Conservation (phyloP, 2,888 invertebrate species). For the Ectemnius lituratus region DNA sequence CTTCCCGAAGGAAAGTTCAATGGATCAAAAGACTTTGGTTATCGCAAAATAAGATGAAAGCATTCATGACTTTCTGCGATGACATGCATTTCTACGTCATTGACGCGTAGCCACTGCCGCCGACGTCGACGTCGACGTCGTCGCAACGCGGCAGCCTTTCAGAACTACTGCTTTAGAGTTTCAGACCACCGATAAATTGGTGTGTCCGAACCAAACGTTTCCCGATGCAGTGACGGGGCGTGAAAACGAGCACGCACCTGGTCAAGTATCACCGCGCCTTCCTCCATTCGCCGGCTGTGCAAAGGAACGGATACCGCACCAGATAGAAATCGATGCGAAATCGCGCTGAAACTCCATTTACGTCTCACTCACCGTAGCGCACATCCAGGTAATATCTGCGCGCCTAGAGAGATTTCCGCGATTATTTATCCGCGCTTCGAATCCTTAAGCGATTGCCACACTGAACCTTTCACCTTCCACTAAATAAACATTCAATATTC, state of each 20-base stretch:
- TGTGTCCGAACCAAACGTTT: not conserved
- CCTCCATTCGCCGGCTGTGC: not conserved
- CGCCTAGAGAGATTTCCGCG: slow-evolving; percentile 57
- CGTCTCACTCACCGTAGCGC: slow-evolving; percentile 62
- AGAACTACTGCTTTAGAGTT: not conserved
- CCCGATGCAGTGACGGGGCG: slow-evolving; percentile 3
- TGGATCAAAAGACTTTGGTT: no score
- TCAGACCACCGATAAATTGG: slow-evolving; percentile 2
- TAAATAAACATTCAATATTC: not conserved
- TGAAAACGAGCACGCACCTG: slow-evolving; percentile 7
- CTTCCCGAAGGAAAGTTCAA: no score
- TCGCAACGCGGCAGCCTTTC: not conserved
- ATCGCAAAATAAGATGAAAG: no score
- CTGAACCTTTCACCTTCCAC: no score
- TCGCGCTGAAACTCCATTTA: slow-evolving; percentile 66
- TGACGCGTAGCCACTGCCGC: not conserved
- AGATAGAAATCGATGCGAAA: slow-evolving; percentile 64
- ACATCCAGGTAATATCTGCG: slow-evolving; percentile 50
- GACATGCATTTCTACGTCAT: no score
- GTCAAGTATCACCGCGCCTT: not conserved
- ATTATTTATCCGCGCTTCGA: slow-evolving; percentile 60
- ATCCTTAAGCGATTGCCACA: no score
- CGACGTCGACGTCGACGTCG: not conserved
- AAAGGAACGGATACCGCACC: slow-evolving; percentile 50
- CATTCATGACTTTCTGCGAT: no score